phyloP scores from a whole-genome alignment of 2,888 invertebrate genomes.

The Sinopyrophorus schimmeli region DNA sequence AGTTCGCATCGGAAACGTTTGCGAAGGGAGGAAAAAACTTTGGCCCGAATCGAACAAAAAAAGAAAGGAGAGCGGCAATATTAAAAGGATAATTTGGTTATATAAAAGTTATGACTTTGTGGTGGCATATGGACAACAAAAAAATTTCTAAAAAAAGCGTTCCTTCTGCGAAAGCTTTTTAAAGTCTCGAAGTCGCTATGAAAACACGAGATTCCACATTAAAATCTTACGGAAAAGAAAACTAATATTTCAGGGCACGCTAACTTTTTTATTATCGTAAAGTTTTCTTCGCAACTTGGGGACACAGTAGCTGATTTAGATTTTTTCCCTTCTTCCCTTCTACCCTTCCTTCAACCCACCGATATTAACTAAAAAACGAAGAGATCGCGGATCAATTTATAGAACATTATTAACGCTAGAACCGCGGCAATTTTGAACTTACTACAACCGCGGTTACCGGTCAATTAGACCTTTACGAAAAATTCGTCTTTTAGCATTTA shows the following conservation, averaged over 20 bases:
- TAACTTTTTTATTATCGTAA: conserved; percentile 38
- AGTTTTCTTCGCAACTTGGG: conserved; percentile 30
- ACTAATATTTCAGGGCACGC: conserved; percentile 42
- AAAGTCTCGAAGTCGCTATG: conserved; percentile 29
- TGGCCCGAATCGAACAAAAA: too few relatives aligned
- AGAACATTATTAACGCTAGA: too few relatives aligned
- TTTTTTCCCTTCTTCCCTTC: too few relatives aligned
- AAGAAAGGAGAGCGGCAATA: conserved; percentile 22
- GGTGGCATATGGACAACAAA: conserved; percentile 40
- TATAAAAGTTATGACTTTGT: conserved; percentile 40
- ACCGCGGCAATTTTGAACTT: too few relatives aligned
- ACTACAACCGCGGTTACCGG: too few relatives aligned
- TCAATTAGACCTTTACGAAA: too few relatives aligned
- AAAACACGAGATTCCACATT: conserved; percentile 38
- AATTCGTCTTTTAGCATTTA: too few relatives aligned
- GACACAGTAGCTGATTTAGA: conserved; percentile 24
- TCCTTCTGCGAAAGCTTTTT: conserved; percentile 30
- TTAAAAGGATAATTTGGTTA: conserved; percentile 42
- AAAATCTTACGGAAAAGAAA: conserved; percentile 42
- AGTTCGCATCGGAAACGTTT: too few relatives aligned
- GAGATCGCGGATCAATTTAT: too few relatives aligned
- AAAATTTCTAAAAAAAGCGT: conserved; percentile 25
- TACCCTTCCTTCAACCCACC: too few relatives aligned
- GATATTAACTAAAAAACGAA: too few relatives aligned
- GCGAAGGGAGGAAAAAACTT: too few relatives aligned